Conservation (phyloP, 2,113 vertebrate genomes). For the Dicaeum eximium region DNA sequence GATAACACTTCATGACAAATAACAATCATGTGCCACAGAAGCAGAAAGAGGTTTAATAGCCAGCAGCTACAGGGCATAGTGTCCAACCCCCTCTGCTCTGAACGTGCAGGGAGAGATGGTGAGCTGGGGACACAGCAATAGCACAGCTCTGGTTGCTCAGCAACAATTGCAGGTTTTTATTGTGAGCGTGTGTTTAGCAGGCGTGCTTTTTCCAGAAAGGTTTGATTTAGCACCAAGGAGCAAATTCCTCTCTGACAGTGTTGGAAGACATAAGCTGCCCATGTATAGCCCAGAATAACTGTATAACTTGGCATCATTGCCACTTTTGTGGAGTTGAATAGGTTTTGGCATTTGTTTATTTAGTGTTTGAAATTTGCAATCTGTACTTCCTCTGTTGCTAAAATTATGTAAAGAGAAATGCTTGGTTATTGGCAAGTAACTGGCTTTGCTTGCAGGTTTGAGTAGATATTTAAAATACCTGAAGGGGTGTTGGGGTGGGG, state of each 20-base stretch:
- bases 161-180: neutral
- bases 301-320: neutral
- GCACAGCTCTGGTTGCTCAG: neutral
- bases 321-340: neutral
- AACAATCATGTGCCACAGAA: neutral
- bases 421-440: neutral
- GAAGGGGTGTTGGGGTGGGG: neutral
- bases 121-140: neutral
- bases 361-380: neutral
- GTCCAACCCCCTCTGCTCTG: rapidly evolving
- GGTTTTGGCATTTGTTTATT: neutral
- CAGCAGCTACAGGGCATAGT: neutral
- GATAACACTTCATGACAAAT: neutral
- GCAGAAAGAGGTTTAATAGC: neutral
- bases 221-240: neutral
- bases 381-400: neutral
- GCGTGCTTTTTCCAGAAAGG: neutral
- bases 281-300: neutral
- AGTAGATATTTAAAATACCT: neutral
- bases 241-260: neutral
- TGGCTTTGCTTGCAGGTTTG: neutral
- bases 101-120: neutral
- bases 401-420: neutral
- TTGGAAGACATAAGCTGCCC: neutral
- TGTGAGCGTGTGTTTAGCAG: neutral